A percentile compares a stretch with the other conserved stretches of the same genome.
Evolutionary conservation across 2,888 invertebrate species (phyloP).

Genomic region (Xiphydria camelus): DNA sequence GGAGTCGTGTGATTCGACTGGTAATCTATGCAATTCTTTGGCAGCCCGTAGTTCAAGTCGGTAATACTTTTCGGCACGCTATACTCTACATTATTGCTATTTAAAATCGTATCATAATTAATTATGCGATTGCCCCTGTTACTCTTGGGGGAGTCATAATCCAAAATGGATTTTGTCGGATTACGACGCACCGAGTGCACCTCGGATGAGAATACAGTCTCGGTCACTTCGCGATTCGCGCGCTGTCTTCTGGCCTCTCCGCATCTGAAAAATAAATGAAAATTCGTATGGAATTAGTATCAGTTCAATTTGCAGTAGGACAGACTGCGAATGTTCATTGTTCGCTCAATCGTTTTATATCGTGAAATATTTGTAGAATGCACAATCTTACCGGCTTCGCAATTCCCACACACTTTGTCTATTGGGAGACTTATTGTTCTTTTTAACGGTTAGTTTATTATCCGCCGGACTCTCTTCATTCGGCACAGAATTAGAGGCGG

Average conservation of each 20-base stretch:
- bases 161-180: constrained; percentile 50
- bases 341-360: constrained; percentile 9
- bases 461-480: constrained; percentile 54
- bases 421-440: constrained; percentile 61
- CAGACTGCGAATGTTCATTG: not conserved
- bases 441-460: constrained; percentile 54
- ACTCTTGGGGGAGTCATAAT: constrained; percentile 54
- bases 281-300: no score
- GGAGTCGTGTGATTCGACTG: constrained; percentile 52
- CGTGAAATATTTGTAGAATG: constrained; percentile 33
- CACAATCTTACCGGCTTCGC: constrained; percentile 59
- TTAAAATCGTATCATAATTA: constrained; percentile 53
- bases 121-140: constrained; percentile 48
- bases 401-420: constrained; percentile 65
- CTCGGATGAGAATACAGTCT: constrained; percentile 66
- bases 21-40: constrained; percentile 54
- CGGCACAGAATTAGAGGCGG: constrained; percentile 51
- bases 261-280: constrained; percentile 49
- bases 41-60: constrained; percentile 53
- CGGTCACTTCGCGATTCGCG: constrained; percentile 63
- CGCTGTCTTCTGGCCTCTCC: constrained; percentile 57
- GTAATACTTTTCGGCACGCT: constrained; percentile 52
- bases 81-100: constrained; percentile 57
- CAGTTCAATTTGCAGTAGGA: no score
- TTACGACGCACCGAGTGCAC: constrained; percentile 65